Conservation (phyloP, 1,140 invertebrate species). For the Zaprionus ornatus region DNA sequence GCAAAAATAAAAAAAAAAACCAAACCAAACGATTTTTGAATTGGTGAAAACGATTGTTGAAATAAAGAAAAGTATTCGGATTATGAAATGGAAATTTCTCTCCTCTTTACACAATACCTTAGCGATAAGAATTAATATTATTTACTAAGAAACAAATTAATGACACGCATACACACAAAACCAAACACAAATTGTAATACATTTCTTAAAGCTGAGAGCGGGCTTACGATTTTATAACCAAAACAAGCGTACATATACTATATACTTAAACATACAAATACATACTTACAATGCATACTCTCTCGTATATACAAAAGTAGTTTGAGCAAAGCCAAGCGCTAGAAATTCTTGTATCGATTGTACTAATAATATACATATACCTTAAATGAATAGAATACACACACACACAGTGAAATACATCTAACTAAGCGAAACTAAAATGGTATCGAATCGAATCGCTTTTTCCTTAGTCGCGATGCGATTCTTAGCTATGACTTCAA, state of each 20-base stretch:
- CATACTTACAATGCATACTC: slow-evolving; percentile 41
- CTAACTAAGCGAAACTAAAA: slow-evolving; percentile 13
- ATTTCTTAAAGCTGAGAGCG: slow-evolving; percentile 55
- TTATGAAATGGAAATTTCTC: slow-evolving; percentile 74
- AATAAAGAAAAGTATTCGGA: slow-evolving; percentile 74
- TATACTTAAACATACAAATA: slow-evolving; percentile 17
- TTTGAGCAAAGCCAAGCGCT: slow-evolving; percentile 21
- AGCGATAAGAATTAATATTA: slow-evolving; percentile 43
- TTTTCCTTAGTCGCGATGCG: slow-evolving; percentile 47
- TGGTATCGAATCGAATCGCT: slow-evolving; percentile 31
- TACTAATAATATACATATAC: slow-evolving; percentile 30
- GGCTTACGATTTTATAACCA: slow-evolving; percentile 80
- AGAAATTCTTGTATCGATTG: slow-evolving; percentile 33
- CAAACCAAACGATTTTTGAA: slow-evolving; percentile 57
- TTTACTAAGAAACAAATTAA: slow-evolving; percentile 44
- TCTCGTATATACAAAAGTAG: slow-evolving; percentile 57
- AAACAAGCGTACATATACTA: slow-evolving; percentile 51
- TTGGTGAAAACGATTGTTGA: slow-evolving; percentile 65
- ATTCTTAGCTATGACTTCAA: slow-evolving; percentile 26
- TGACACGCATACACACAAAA: not conserved
- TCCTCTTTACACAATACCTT: slow-evolving; percentile 43
- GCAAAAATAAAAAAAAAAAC: slow-evolving; percentile 20
- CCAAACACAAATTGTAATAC: slow-evolving; percentile 52
- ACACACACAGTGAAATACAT: slow-evolving; percentile 12
- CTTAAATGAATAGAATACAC: slow-evolving; percentile 23